A percentile compares a stretch with the other conserved stretches of the same genome.
Evolutionary conservation across 2,888 invertebrate genomes (phyloP).

Genomic region (Busseola fusca): DNA sequence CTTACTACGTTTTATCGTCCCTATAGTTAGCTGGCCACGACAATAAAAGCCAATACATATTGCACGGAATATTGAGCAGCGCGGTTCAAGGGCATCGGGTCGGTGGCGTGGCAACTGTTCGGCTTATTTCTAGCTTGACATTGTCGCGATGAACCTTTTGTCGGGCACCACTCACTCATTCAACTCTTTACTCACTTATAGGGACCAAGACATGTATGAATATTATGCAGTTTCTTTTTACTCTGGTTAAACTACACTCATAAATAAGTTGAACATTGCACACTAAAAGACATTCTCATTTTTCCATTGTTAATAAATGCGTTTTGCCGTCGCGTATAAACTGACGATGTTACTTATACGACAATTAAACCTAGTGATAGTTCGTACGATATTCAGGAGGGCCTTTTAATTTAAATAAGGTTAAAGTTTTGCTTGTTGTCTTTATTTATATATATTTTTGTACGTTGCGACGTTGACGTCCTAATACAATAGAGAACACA

Average conservation of each 20-base stretch:
- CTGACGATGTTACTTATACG: constrained; percentile 70
- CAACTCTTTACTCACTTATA: constrained; percentile 70
- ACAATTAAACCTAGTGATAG: constrained; percentile 77
- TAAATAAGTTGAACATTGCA: constrained; percentile 62
- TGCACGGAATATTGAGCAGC: constrained; percentile 38
- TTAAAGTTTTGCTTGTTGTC: constrained; percentile 85
- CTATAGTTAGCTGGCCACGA: constrained; percentile 25
- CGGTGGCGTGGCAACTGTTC: constrained; percentile 61
- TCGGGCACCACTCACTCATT: constrained; percentile 65
- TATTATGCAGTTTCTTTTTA: constrained; percentile 65
- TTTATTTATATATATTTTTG: constrained; percentile 85
- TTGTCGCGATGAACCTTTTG: constrained; percentile 54
- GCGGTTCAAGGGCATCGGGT: constrained; percentile 58
- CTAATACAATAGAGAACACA: constrained; percentile 81
- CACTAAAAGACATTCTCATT: constrained; percentile 83
- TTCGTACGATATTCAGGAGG: constrained; percentile 82
- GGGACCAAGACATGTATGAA: constrained; percentile 76
- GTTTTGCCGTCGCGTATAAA: constrained; percentile 67
- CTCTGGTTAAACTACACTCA: constrained; percentile 56
- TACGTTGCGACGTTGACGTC: constrained; percentile 80
- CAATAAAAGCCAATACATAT: constrained; percentile 36
- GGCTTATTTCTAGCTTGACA: constrained; percentile 63
- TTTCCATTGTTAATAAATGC: constrained; percentile 70
- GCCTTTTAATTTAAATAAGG: constrained; percentile 86
- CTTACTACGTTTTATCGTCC: constrained; percentile 46